phyloP scores from a whole-genome alignment of 2,888 invertebrate genomes.

The Meloe dianella region DNA sequence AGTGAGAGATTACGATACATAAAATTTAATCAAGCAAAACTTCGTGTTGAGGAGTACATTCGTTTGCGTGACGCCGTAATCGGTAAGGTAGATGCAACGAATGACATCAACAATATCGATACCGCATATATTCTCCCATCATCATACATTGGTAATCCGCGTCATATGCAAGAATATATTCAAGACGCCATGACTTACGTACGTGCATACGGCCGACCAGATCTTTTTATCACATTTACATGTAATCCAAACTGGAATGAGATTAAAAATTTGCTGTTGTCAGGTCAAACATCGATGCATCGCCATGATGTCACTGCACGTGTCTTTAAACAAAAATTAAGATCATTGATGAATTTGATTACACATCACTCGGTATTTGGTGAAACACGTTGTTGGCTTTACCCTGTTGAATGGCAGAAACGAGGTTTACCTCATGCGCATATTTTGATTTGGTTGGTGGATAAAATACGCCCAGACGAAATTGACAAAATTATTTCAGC shows the following conservation, averaged over 20 bases:
- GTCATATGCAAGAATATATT: conserved; percentile 47
- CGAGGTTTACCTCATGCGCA: conserved; percentile 8
- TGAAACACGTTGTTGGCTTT: conserved; percentile 22
- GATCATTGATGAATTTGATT: conserved; percentile 15
- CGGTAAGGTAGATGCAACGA: conserved; percentile 37
- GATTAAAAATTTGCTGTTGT: conserved; percentile 27
- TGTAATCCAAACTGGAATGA: conserved; percentile 26
- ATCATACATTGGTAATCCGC: conserved; percentile 44
- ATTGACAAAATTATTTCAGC: conserved; percentile 48
- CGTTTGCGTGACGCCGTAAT: conserved; percentile 51
- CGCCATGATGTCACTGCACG: conserved; percentile 23
- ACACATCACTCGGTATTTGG: conserved; percentile 25
- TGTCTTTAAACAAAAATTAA: conserved; percentile 27
- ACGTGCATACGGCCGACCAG: conserved; percentile 47
- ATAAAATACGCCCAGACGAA: conserved; percentile 15
- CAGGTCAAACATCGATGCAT: conserved; percentile 27
- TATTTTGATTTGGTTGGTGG: conserved; percentile 41
- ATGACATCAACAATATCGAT: conserved; percentile 40
- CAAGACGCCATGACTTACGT: conserved; percentile 51
- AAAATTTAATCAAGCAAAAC: conserved; percentile 45
- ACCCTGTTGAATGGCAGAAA: conserved; percentile 35
- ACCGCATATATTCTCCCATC: conserved; percentile 42
- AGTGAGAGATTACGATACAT: conserved; percentile 50
- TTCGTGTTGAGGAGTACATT: conserved; percentile 50
- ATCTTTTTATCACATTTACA: conserved; percentile 43